These are phyloP conservation scores for Carapus acus DNA, from an alignment of 2,797 vertebrate species.

Conservation along the genomic window DNA sequence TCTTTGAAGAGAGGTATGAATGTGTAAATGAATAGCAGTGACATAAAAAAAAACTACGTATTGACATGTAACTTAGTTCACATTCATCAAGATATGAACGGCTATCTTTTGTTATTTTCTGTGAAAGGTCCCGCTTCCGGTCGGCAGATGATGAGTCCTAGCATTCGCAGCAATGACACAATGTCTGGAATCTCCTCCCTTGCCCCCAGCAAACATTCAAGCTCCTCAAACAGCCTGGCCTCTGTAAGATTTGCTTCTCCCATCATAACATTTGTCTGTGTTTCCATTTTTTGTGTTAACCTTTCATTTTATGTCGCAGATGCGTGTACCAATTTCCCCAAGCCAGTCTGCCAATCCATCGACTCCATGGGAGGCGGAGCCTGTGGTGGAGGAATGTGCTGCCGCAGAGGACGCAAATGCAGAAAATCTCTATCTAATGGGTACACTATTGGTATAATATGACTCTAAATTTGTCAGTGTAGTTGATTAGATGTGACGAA, in stretches of 20 bases:
- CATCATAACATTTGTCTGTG: neutral
- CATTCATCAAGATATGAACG: neutral
- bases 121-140: constrained; percentile 70
- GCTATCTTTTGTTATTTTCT: neutral
- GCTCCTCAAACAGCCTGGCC: constrained; percentile 89
- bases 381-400: constrained; percentile 76
- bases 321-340: constrained; percentile 79
- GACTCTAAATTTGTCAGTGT: too few species aligned
- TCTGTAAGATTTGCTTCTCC: constrained; percentile 71
- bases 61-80: neutral
- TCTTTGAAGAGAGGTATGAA: constrained; percentile 86
- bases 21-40: neutral
- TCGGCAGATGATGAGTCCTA: constrained; percentile 86
- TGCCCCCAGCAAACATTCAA: constrained; percentile 91
- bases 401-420: constrained; percentile 79
- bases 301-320: too few species aligned
- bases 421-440: constrained; percentile 92
- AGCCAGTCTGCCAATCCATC: constrained; percentile 75
- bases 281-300: neutral
- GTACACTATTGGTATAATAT: too few species aligned
- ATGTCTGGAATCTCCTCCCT: constrained; percentile 93
- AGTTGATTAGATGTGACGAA: too few species aligned
- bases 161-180: constrained; percentile 92
- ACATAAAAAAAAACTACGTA: too few species aligned
- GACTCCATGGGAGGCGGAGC: constrained; percentile 81